Conservation (phyloP, 2,888 invertebrate species). For the Callyntrura sp. region DNA sequence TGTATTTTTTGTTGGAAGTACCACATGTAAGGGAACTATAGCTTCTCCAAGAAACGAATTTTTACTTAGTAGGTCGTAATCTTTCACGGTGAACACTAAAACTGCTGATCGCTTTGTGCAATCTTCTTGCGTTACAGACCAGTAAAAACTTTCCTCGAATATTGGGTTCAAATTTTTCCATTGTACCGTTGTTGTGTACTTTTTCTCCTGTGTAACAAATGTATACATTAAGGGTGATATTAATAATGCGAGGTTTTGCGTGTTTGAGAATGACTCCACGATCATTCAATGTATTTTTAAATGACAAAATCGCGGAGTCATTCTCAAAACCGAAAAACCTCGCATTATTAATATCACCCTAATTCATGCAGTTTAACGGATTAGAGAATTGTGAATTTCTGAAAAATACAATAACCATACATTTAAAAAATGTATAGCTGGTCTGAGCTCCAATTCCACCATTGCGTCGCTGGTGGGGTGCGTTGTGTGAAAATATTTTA, state of each 20-base stretch:
- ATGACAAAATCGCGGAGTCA: no score
- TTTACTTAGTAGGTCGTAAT: conserved; percentile 78
- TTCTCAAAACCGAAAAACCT: no score
- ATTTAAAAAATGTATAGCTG: conserved; percentile 60
- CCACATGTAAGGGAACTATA: conserved; percentile 76
- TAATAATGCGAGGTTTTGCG: no score
- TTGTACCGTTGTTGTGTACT: conserved; percentile 53
- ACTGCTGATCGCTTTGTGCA: conserved; percentile 69
- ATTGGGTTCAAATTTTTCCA: conserved; percentile 81
- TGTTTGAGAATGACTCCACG: no score
- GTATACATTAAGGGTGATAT: no score
- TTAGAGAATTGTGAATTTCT: no score
- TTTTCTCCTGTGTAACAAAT: conserved; percentile 64
- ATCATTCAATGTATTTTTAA: no score
- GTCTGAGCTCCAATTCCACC: conserved; percentile 80
- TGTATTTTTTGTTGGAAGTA: conserved; percentile 42
- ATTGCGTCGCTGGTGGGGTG: conserved; percentile 79
- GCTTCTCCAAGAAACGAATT: conserved; percentile 83
- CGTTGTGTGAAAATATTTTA: conserved; percentile 62
- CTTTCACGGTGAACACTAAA: conserved; percentile 80
- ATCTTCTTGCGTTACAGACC: conserved; percentile 71
- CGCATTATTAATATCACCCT: no score
- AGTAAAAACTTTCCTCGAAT: conserved; percentile 81
- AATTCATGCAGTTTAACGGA: no score
- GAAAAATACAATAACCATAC: no score